Conservation (phyloP, 2,113 vertebrate genomes). For the Hemichromis elongatus region DNA sequence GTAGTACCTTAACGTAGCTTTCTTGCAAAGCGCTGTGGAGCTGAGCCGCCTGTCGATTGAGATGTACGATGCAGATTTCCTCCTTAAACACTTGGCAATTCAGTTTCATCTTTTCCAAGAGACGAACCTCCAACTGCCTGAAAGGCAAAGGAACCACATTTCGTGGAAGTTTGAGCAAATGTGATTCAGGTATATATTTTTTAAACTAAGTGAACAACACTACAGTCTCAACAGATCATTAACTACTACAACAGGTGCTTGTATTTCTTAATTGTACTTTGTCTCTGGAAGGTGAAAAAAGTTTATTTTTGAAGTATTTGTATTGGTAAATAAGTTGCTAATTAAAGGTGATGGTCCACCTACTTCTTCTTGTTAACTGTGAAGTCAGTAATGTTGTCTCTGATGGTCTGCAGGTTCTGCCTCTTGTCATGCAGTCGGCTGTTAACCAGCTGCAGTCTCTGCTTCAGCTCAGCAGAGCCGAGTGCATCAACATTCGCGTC, state of each 20-base stretch:
- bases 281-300: neutral
- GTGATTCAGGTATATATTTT: neutral
- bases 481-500: slow-evolving; percentile 27
- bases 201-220: neutral
- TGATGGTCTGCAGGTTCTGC: slow-evolving; percentile 41
- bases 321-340: neutral
- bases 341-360: neutral
- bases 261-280: neutral
- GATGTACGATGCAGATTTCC: slow-evolving; percentile 67
- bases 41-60: slow-evolving; percentile 57
- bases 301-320: neutral
- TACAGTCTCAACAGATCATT: neutral
- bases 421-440: slow-evolving; percentile 61
- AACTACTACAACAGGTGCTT: neutral
- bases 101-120: slow-evolving; percentile 69
- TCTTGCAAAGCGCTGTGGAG: slow-evolving; percentile 57
- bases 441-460: slow-evolving; percentile 55
- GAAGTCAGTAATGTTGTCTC: slow-evolving; percentile 41
- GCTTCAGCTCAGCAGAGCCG: slow-evolving; percentile 42
- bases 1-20: slow-evolving; percentile 56
- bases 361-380: slow-evolving; percentile 55
- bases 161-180: neutral
- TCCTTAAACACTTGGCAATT: slow-evolving; percentile 74
- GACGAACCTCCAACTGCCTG: slow-evolving; percentile 63
- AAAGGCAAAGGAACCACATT: neutral